Evolutionary conservation across 2,113 vertebrate species (phyloP).

Genomic region (Gobiocypris rarus): DNA sequence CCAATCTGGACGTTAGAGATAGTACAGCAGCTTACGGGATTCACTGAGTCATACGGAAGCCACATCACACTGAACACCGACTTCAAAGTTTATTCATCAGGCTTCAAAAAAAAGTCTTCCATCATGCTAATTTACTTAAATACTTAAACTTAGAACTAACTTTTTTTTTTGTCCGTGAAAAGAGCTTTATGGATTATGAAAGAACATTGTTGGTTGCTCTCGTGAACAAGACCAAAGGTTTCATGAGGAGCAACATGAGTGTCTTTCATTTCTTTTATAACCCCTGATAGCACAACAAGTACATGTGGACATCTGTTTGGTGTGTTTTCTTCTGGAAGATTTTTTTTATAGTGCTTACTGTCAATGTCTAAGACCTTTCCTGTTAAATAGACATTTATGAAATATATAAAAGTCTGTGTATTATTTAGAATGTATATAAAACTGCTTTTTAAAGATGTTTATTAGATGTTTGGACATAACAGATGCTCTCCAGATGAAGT

Average conservation of each 20-base stretch:
- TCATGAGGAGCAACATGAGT: not conserved
- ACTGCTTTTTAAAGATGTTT: not conserved
- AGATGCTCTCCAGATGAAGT: not conserved
- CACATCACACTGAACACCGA: constrained; percentile 59
- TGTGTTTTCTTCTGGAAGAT: not conserved
- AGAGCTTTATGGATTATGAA: constrained; percentile 51
- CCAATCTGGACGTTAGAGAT: constrained; percentile 73
- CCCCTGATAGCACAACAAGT: not conserved
- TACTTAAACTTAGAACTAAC: constrained; percentile 42
- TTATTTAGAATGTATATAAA: too few species aligned
- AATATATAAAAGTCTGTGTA: not conserved
- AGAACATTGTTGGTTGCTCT: constrained; percentile 35
- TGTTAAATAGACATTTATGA: not conserved
- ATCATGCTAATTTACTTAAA: constrained; percentile 53
- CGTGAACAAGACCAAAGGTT: not conserved
- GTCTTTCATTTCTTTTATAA: not conserved
- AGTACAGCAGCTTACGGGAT: constrained; percentile 72
- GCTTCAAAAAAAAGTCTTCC: constrained; percentile 60
- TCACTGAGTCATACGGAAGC: constrained; percentile 64
- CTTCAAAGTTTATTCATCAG: constrained; percentile 68
- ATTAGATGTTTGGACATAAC: not conserved
- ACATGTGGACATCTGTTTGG: not conserved
- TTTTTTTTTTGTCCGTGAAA: constrained; percentile 49
- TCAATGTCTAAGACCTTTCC: not conserved
- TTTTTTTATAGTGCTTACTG: not conserved